Conservation (phyloP, 2,113 vertebrate genomes). For the Deroptyus accipitrinus region DNA sequence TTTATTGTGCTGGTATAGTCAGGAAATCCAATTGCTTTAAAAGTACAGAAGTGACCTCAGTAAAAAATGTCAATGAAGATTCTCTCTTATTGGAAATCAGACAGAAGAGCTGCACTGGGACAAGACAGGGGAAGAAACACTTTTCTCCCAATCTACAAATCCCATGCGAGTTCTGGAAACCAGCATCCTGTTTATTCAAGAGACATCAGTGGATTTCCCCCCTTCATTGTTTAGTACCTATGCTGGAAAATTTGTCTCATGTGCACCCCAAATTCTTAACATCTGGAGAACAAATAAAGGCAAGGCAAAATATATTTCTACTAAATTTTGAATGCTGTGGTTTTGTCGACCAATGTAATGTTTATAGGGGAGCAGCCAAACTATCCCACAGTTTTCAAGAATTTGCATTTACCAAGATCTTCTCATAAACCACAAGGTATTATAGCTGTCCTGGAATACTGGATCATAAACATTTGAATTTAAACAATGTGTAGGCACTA, state of each 20-base stretch:
- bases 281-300: neutral
- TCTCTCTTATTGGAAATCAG: neutral
- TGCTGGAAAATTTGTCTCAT: neutral
- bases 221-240: neutral
- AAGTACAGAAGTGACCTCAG: neutral
- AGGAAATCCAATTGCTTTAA: neutral
- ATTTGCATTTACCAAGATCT: neutral
- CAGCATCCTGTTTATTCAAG: neutral
- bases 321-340: fast-evolving
- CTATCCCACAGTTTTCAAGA: neutral
- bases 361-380: neutral
- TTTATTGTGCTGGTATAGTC: neutral
- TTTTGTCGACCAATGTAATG: neutral
- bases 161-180: neutral
- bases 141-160: neutral
- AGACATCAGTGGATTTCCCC: neutral
- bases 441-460: neutral
- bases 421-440: neutral
- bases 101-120: neutral
- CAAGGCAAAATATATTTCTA: neutral
- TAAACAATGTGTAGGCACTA: neutral
- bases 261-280: neutral
- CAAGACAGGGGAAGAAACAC: neutral
- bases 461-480: neutral
- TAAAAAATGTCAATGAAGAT: neutral